phyloP scores from a whole-genome alignment of 2,888 invertebrate species.

The Plebejus anna region DNA sequence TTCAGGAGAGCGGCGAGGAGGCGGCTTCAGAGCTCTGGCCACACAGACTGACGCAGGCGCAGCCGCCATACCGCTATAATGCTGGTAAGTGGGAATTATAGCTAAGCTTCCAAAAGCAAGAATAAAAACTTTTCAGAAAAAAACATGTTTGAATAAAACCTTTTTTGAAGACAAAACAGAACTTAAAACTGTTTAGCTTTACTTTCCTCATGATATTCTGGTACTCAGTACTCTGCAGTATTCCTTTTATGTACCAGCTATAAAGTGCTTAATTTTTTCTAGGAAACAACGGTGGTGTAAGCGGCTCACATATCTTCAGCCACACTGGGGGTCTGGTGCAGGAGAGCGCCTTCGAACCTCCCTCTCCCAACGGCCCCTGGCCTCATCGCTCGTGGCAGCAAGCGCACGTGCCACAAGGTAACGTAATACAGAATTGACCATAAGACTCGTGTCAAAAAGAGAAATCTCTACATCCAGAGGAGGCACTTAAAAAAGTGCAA shows the following conservation, averaged over 20 bases:
- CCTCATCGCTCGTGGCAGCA: conserved; percentile 49
- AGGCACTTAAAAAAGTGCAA: neutral
- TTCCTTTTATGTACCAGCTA: no score
- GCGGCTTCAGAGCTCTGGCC: conserved; percentile 58
- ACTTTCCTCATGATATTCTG: neutral
- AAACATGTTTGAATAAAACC: no score
- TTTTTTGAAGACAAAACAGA: neutral
- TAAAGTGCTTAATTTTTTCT: neutral
- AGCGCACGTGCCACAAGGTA: conserved; percentile 40
- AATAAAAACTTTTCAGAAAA: neutral
- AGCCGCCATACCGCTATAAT: conserved; percentile 54
- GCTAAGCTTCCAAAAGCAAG: neutral
- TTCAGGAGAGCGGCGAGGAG: conserved; percentile 34
- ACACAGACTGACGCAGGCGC: conserved; percentile 67
- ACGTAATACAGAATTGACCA: neutral
- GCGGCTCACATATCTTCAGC: conserved; percentile 83
- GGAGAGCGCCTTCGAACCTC: conserved; percentile 51
- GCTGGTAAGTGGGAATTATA: conserved; percentile 40
- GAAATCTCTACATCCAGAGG: no score
- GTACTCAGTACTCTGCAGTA: neutral
- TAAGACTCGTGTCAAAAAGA: neutral
- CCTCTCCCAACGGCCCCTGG: conserved; percentile 46
- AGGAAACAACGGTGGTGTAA: conserved; percentile 42
- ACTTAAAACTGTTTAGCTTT: neutral
- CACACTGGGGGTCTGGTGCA: conserved; percentile 85